Evolutionary conservation across 2,113 vertebrate genomes (phyloP).

Genomic region (Steatornis caripensis): DNA sequence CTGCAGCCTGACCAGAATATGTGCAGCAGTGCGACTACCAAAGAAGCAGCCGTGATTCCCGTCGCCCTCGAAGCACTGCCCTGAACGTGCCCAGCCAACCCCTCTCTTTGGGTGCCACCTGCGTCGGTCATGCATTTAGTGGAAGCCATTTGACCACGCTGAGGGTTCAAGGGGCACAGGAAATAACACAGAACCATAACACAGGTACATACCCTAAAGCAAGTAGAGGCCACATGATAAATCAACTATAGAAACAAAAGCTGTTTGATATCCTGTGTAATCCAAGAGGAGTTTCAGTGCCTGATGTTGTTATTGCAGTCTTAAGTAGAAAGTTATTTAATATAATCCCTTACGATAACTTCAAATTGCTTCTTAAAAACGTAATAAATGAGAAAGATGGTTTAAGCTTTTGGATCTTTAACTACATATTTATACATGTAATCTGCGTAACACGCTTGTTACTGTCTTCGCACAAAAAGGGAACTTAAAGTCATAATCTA

Average conservation of each 20-base stretch:
- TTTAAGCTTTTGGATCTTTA: background rate
- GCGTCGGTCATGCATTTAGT: accelerated
- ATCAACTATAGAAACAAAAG: background rate
- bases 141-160: accelerated
- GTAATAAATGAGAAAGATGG: background rate
- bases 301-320: background rate
- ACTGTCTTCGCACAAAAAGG: background rate
- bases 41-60: background rate
- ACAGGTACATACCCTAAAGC: background rate
- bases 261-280: background rate
- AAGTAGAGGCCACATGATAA: background rate
- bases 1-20: background rate
- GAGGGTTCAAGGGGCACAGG: background rate
- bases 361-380: background rate
- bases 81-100: accelerated
- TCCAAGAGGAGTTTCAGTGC: background rate
- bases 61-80: accelerated
- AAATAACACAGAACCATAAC: too few relatives aligned
- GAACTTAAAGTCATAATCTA: background rate
- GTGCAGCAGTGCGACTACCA: background rate
- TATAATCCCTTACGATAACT: background rate
- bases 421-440: background rate
- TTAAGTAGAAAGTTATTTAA: background rate
- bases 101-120: background rate
- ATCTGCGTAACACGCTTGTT: background rate